Evolutionary conservation across 2,113 vertebrate genomes (phyloP), one percentile per base, ranked within the genome.

Genomic region (Boulengeromyrus knoepffleri): DNA sequence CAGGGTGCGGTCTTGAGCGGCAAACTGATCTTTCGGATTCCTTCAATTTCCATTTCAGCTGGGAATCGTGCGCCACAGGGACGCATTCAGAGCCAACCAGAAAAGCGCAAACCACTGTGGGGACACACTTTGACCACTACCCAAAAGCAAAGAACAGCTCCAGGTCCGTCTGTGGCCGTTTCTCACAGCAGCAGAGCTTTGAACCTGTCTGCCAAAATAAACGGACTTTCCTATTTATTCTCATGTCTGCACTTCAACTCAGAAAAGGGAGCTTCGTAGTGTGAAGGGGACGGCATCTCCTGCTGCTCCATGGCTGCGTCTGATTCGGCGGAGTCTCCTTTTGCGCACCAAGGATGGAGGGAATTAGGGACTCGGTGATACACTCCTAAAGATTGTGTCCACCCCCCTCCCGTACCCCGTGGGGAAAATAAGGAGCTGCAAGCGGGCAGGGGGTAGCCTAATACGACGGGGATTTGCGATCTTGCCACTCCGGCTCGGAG

Each of bases 211-310:
- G 97, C 97, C 97, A 97, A 97, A 94, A 97, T 94, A 96, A 98
- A 97, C 97, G 94, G 96, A 94, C 95, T 94, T 95, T 93, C 95
- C 97, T 98, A 97, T 98, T 97, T 97, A 98, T 97, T 93, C 94
- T 93, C 91, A 94, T 94, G 94, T 93, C 95, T 94, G 95, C 91
- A 92, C 93, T 92, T 92, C 92, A 93, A 92, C 90, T 92, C 90
- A 77, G 88, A 91, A 92, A 92, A 90, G 92, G 91, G 92, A 91
- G 94, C 93, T 93, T 91, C 93, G 93, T 94, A 89, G 94, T 91
- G 93, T 92, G 94, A 95, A 93, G 93, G 93, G 93, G 93, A 93
- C 92, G 92, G 91, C 90, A 93, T 92, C 91, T 91, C 92, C 94
- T 92, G 90, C 88, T 27, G 91, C 88, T 66, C 85, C 80, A 77